These are phyloP conservation scores for Lepidostoma basale DNA, from an alignment of 1,140 invertebrate genomes.

Conservation along the genomic window DNA sequence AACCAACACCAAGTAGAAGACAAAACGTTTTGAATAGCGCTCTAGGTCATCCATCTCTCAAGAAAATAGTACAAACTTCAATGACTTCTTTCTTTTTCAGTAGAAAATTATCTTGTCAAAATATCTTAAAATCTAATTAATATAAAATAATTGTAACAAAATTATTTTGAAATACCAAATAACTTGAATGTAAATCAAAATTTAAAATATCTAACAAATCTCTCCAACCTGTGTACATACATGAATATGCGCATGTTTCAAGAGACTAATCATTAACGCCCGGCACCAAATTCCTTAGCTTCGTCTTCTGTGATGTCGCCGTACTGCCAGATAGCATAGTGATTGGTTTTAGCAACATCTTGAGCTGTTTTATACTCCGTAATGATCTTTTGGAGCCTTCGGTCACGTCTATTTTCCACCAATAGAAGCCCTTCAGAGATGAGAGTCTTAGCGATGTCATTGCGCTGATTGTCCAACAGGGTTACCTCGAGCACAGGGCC, in stretches of 20 bases:
- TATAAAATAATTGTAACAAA: slow-evolving; percentile 25
- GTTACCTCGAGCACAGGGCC: slow-evolving; percentile 73
- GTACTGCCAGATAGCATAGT: slow-evolving; percentile 92
- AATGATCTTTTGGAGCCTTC: slow-evolving; percentile 79
- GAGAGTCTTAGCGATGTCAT: slow-evolving; percentile 82
- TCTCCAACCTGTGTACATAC: neutral
- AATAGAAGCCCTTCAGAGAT: slow-evolving; percentile 86
- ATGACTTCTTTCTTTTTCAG: neutral
- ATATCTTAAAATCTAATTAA: slow-evolving; percentile 23
- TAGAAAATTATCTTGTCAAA: neutral
- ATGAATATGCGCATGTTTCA: neutral
- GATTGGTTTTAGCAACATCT: slow-evolving; percentile 81
- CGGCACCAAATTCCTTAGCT: slow-evolving; percentile 55
- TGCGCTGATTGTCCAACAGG: slow-evolving; percentile 73
- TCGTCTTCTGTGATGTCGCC: slow-evolving; percentile 96
- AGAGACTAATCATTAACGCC: slow-evolving; percentile 14
- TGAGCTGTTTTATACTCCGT: slow-evolving; percentile 84
- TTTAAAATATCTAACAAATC: slow-evolving; percentile 15
- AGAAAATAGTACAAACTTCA: slow-evolving; percentile 21
- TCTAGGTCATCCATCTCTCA: slow-evolving; percentile 12
- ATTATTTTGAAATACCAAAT: slow-evolving; percentile 27
- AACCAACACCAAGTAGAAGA: slow-evolving; percentile 12
- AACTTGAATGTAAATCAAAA: too few relatives aligned
- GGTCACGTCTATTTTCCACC: slow-evolving; percentile 81
- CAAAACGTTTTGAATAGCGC: neutral